Evolutionary conservation across 2,888 invertebrate species (phyloP), one percentile per base, ranked within the genome.

Genomic region (Uloborus plumipes): DNA sequence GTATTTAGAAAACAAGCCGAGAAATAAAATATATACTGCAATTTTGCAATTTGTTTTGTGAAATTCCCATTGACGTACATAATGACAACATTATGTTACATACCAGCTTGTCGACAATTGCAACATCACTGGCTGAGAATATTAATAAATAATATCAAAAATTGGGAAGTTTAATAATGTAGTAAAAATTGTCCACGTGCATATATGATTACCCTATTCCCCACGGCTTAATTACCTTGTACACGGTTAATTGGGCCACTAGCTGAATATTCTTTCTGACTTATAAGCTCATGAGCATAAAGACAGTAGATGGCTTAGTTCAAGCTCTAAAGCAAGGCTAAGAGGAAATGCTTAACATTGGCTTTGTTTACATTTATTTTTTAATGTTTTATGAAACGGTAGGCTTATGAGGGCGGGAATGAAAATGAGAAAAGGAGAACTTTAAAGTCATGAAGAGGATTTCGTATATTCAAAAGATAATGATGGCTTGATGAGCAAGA

Each of bases 151-250:
- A 74, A 64, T 53, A 80, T 62, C 62, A 62, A 69, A 80, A 74
- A 74, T 55, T 74, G 49, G 64, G 58, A 64, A 64, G 74, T 80
- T 80, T 74, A 80, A 80, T 80, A 74, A 80, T 69, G 67, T 80
- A 80, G 74, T 80, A 80, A 80, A 80, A 80, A 80, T 80, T 67
- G 69, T 49, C 79, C 80, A 74, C 49, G 58, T 64, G 73, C 69
- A 80, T 74, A 80, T 80, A 69, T 74, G 74, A 80, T 80, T 80
- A 80, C 74, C 61, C 49, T 53, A 55, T 55, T 70, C 80, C 69
- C 74, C 59, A 20, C 62, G 80, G 80, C 74, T 80, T 74, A 80
- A 80, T 80, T 80, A 74, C 62, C 51, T 69, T 65, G 74, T 69
- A 64, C 74, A 74, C 61, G 69, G 80, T 80, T 80, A 80, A 80